Evolutionary conservation across 2,888 invertebrate genomes (phyloP).

Genomic region (Hypolimnas misippus): DNA sequence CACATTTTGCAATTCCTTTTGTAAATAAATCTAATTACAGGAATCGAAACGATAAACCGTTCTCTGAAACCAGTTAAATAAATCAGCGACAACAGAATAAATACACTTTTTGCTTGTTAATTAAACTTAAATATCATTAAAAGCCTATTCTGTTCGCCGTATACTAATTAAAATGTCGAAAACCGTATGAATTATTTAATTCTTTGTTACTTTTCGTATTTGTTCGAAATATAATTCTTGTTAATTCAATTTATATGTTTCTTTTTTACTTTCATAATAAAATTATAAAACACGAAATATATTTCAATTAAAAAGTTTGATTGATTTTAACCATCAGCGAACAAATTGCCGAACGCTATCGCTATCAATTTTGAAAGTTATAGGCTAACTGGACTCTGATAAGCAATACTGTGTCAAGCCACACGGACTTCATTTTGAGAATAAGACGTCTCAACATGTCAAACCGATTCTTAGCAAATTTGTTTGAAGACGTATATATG

Average conservation of each 20-base stretch:
- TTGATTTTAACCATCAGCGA: too few relatives aligned
- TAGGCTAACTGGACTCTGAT: too few relatives aligned
- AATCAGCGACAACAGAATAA: not conserved
- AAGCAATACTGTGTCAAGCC: too few relatives aligned
- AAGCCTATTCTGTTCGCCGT: not conserved
- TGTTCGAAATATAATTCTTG: not conserved
- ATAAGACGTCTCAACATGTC: too few relatives aligned
- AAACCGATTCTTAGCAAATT: too few relatives aligned
- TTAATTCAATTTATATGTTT: not conserved
- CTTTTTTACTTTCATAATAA: not conserved
- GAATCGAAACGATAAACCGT: constrained; percentile 13
- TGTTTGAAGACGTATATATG: too few relatives aligned
- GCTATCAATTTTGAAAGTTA: too few relatives aligned
- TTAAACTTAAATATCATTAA: not conserved
- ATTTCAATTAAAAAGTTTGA: too few relatives aligned
- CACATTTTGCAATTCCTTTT: constrained; percentile 24
- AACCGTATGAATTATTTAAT: not conserved
- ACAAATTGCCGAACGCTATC: too few relatives aligned
- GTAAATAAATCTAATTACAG: constrained; percentile 35
- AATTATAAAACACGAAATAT: too few relatives aligned
- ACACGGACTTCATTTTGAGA: too few relatives aligned
- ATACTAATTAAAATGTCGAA: not conserved
- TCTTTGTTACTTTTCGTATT: not conserved
- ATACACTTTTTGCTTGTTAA: not conserved
- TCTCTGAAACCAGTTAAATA: not conserved